Base-by-base conservation (phyloP, 2,888 invertebrate genomes). In the Acanthosoma haemorrhoidale region DNA sequence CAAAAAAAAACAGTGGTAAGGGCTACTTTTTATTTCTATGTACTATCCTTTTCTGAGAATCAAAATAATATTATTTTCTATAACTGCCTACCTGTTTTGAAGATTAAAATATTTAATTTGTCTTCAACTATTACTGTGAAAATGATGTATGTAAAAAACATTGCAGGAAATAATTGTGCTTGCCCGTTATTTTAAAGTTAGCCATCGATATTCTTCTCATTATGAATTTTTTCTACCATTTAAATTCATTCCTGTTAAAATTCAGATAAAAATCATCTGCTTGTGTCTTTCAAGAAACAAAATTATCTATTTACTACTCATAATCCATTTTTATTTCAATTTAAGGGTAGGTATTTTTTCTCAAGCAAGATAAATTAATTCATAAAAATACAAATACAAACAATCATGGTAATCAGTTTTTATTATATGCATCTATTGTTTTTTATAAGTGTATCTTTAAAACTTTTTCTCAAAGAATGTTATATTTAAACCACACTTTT, bases 231-330 rank as follows among this genome's bases (percentile, higher is more conserved):
- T n/a, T n/a, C n/a, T n/a, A n/a, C n/a, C n/a, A n/a, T n/a, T n/a
- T n/a, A n/a, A n/a, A n/a, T n/a, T n/a, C n/a, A n/a, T n/a, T n/a
- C n/a, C n/a, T n/a, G n/a, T n/a, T n/a, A n/a, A n/a, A n/a, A n/a
- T n/a, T n/a, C n/a, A 51, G n/a, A 25, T 51, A 9, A 51, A 18
- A n/a, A 51, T 25, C n/a, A 6, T 51, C 51, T 25, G 29, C 51
- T 51, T 51, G 1, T 51, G 51, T 51, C 51, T 51, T 51, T 51
- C 51, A 51, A 25, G 8, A 51, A 51, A 51, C 51, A 51, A 51
- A 51, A 51, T 51, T 51, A 51, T 51, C 51, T 51, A 51, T 51
- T 25, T 25, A 51, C 29, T 51, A 51, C 29, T 51, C 29, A 51
- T 51, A 5, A 59, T 59, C 32, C 32, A 59, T 32, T 1, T 16